Evolutionary conservation across 1,140 invertebrate species (phyloP).

Genomic region (Plutomurus gul): DNA sequence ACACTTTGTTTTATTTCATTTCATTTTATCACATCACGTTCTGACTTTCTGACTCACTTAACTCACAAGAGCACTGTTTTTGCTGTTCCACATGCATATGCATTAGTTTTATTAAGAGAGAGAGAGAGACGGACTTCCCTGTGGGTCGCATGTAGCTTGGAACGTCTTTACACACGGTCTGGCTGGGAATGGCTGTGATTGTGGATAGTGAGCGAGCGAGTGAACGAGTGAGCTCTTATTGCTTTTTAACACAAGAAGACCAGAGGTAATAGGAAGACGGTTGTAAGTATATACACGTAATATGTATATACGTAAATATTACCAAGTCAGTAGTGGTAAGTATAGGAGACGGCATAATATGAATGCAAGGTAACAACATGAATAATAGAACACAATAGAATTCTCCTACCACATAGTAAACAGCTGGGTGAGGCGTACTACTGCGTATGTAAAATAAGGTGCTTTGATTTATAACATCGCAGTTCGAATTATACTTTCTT

Average conservation of each 20-base stretch:
- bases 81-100: conserved; percentile 21
- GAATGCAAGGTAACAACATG: too few species aligned
- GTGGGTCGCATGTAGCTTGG: background rate
- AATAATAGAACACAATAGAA: background rate
- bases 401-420: background rate
- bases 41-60: background rate
- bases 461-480: conserved; percentile 22
- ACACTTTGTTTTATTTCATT: background rate
- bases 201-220: background rate
- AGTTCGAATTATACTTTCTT: conserved; percentile 25
- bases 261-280: too few species aligned
- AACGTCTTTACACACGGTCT: background rate
- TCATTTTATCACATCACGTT: conserved; percentile 33
- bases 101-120: conserved; percentile 7
- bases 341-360: too few species aligned
- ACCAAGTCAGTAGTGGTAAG: too few species aligned
- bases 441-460: background rate
- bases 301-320: too few species aligned
- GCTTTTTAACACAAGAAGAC: conserved; percentile 10
- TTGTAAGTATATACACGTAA: too few species aligned
- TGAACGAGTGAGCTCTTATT: background rate
- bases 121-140: conserved; percentile 1
- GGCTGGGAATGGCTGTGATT: too few species aligned
- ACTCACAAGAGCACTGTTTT: too few species aligned
- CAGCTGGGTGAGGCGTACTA: background rate